Percentiles rank a stretch among this genome's conserved stretches.
These are phyloP conservation scores for Tylochromis polylepis DNA, from an alignment of 2,113 vertebrate genomes.

Conservation along the genomic window DNA sequence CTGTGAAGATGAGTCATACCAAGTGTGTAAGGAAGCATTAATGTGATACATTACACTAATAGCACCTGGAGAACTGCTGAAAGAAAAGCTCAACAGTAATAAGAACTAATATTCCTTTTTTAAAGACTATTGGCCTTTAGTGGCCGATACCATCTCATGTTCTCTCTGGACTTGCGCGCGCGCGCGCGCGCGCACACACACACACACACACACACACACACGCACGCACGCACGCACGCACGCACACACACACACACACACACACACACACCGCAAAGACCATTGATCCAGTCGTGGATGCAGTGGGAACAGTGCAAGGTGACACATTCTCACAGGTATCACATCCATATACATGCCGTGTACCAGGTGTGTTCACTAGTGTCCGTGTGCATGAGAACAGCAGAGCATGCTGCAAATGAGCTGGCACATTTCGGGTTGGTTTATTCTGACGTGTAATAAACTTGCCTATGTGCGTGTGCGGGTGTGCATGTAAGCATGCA, in stretches of 20 bases:
- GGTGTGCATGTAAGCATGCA: not conserved
- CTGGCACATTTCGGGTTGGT: not conserved
- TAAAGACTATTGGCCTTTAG: constrained; percentile 12
- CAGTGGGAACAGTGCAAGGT: constrained; percentile 66
- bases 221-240: not conserved
- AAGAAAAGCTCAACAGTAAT: not conserved
- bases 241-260: not conserved
- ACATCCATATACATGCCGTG: constrained; percentile 54
- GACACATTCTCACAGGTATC: constrained; percentile 78
- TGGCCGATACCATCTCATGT: not conserved
- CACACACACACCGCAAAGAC: not conserved
- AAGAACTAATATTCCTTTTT: constrained; percentile 25
- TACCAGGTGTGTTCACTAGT: constrained; percentile 41
- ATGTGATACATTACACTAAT: constrained; percentile 15
- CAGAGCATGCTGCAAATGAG: not conserved
- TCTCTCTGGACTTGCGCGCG: not conserved
- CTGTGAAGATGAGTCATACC: constrained; percentile 43
- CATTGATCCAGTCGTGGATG: constrained; percentile 13
- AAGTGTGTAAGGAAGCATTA: constrained; percentile 30
- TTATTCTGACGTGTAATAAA: not conserved
- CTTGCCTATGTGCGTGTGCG: not conserved
- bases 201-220: not conserved
- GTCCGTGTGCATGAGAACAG: not conserved
- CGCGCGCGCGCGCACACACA: too few species aligned
- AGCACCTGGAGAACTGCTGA: constrained; percentile 19